These are phyloP conservation scores for Leptinotarsa rubiginosa DNA, from an alignment of 2,888 invertebrate genomes.

Conservation along the genomic window DNA sequence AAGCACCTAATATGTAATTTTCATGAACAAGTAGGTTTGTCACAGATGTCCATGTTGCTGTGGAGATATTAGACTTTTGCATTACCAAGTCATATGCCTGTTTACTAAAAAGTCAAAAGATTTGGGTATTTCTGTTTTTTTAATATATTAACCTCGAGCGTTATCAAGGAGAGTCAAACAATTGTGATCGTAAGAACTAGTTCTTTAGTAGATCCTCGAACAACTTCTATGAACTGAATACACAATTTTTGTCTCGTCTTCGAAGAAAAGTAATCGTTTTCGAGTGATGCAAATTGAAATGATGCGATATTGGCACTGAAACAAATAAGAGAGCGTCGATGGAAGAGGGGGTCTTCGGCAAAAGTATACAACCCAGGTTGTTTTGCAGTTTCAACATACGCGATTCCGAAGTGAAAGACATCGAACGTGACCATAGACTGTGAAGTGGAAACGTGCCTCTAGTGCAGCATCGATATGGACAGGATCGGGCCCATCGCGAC, in stretches of 20 bases:
- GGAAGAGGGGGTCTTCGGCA: slow-evolving; percentile 38
- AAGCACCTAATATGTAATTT: no score
- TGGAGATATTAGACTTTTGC: no score
- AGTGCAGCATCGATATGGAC: slow-evolving; percentile 55
- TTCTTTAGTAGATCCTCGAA: no score
- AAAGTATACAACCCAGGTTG: slow-evolving; percentile 45
- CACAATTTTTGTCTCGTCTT: not conserved
- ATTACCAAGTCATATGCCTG: no score
- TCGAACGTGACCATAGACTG: slow-evolving; percentile 56
- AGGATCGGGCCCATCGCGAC: slow-evolving; percentile 50
- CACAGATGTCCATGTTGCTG: no score
- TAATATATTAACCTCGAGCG: no score
- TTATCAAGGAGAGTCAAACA: no score
- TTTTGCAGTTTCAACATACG: slow-evolving; percentile 50
- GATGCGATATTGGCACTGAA: slow-evolving; percentile 15
- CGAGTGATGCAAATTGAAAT: not conserved
- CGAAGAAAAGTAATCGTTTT: slow-evolving; percentile 5
- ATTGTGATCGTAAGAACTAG: no score
- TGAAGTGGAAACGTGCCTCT: slow-evolving; percentile 48
- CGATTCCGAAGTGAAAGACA: slow-evolving; percentile 63
- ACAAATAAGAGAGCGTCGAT: slow-evolving; percentile 28
- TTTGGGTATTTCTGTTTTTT: no score
- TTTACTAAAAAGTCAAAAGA: no score
- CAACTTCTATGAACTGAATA: not conserved
- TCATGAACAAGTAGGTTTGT: no score